phyloP scores from a whole-genome alignment of 2,113 vertebrate species.

The Silurus glanis region DNA sequence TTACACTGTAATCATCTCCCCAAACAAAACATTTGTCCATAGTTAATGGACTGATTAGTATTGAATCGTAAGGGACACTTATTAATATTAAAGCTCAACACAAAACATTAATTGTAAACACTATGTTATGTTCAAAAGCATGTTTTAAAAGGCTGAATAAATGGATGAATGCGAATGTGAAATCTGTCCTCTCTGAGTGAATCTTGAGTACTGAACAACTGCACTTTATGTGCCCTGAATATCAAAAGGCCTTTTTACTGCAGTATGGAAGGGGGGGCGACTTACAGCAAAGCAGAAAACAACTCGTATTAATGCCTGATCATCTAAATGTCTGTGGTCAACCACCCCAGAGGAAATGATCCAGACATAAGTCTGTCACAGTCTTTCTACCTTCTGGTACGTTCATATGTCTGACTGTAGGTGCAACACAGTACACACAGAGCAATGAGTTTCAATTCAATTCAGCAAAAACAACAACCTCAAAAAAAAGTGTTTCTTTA shows the following conservation, averaged over 20 bases:
- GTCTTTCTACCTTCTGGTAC: not conserved
- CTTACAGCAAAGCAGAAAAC: not conserved
- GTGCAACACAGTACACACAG: not conserved
- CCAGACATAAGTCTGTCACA: not conserved
- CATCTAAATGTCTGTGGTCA: constrained; percentile 37
- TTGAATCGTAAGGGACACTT: not conserved
- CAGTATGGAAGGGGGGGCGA: constrained; percentile 22
- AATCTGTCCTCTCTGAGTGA: not conserved
- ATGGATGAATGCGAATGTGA: not conserved
- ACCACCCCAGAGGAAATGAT: constrained; percentile 20
- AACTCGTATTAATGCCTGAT: constrained; percentile 28
- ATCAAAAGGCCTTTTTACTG: constrained; percentile 27
- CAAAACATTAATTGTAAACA: not conserved
- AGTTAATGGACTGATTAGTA: not conserved
- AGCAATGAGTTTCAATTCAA: not conserved
- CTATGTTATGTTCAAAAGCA: not conserved
- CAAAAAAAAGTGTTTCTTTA: not conserved
- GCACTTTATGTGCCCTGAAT: constrained; percentile 5
- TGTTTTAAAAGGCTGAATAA: not conserved
- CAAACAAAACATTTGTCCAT: not conserved
- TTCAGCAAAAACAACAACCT: not conserved
- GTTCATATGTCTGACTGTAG: not conserved
- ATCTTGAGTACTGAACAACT: not conserved
- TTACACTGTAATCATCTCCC: not conserved
- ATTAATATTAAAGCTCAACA: not conserved